Conservation (phyloP, 1,140 invertebrate species). For the Drosophila micromelanica region DNA sequence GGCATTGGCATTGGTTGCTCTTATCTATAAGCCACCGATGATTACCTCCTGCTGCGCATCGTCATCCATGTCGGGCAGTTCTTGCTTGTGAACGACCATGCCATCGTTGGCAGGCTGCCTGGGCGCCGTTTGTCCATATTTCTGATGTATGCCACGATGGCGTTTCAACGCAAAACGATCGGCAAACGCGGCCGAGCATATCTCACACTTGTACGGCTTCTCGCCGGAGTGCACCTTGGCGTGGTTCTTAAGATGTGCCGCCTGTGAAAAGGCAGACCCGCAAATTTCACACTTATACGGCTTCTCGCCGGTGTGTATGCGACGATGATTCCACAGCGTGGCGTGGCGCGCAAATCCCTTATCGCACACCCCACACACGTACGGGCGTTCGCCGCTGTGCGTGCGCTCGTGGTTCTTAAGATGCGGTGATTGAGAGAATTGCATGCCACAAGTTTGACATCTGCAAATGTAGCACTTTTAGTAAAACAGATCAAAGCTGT, state of each 20-base stretch:
- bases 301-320: constrained; percentile 96
- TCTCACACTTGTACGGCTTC: constrained; percentile 91
- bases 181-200: constrained; percentile 94
- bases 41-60: constrained; percentile 83
- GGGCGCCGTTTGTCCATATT: constrained; percentile 86
- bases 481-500: neutral
- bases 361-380: constrained; percentile 95
- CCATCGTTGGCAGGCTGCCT: constrained; percentile 68
- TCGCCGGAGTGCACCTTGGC: constrained; percentile 92
- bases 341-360: constrained; percentile 95
- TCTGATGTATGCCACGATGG: constrained; percentile 91
- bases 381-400: constrained; percentile 95
- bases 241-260: constrained; percentile 94
- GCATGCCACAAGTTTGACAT: constrained; percentile 94
- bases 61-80: constrained; percentile 82
- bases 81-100: constrained; percentile 81
- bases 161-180: constrained; percentile 92
- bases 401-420: constrained; percentile 96
- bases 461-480: constrained; percentile 63
- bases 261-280: constrained; percentile 93
- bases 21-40: constrained; percentile 84
- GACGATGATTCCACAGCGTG: constrained; percentile 95
- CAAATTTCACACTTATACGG: constrained; percentile 94
- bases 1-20: constrained; percentile 55
- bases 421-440: constrained; percentile 95